These are phyloP conservation scores for Takifugu bimaculatus DNA, from an alignment of 2,113 vertebrate species.

Conservation along the genomic window DNA sequence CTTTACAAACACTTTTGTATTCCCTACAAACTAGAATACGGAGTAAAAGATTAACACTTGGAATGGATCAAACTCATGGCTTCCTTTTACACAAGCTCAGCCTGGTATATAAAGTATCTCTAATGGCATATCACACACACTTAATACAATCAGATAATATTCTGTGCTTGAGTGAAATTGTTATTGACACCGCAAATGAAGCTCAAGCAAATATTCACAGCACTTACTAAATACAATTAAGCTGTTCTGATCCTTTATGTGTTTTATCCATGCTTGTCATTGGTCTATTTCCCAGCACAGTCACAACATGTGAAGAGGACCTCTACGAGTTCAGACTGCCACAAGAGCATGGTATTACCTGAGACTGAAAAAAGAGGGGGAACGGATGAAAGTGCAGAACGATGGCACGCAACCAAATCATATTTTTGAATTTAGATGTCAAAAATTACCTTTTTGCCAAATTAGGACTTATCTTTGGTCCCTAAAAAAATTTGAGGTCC, in stretches of 20 bases:
- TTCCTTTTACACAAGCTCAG: constrained; percentile 33
- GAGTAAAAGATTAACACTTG: constrained; percentile 35
- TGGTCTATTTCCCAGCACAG: constrained; percentile 21
- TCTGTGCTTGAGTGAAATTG: constrained; percentile 25
- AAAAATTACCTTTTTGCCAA: too few species aligned
- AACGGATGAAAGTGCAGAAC: constrained; percentile 16
- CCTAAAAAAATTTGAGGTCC: too few species aligned
- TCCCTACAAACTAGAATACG: constrained; percentile 20
- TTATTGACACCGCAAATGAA: constrained; percentile 13
- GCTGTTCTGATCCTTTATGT: not conserved
- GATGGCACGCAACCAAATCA: not conserved
- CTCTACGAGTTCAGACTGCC: constrained; percentile 31
- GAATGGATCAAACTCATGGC: constrained; percentile 37
- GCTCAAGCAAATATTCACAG: constrained; percentile 43
- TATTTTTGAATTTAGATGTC: too few species aligned
- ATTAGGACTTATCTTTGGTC: too few species aligned
- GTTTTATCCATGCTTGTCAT: constrained; percentile 25
- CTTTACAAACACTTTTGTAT: constrained; percentile 38
- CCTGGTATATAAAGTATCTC: constrained; percentile 11
- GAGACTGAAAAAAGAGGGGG: constrained; percentile 55
- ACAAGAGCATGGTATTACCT: constrained; percentile 49
- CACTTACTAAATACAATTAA: constrained; percentile 24
- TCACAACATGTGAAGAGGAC: constrained; percentile 10
- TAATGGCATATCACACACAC: constrained; percentile 17
- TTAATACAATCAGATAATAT: constrained; percentile 42